These are phyloP conservation scores for Tiliacea aurago DNA, from an alignment of 2,888 invertebrate genomes.

Conservation along the genomic window DNA sequence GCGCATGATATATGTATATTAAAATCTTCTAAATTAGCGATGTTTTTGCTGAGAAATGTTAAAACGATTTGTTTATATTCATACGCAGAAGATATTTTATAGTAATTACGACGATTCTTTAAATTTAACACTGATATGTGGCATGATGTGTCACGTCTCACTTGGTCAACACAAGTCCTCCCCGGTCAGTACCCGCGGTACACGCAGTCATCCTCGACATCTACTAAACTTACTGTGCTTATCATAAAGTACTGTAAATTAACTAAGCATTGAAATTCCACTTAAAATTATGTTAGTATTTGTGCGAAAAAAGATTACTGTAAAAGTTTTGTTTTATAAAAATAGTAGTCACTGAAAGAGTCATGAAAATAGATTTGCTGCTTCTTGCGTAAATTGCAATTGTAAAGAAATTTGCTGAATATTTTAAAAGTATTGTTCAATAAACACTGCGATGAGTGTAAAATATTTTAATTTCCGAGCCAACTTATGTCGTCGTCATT, in stretches of 20 bases:
- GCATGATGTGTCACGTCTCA: conserved; percentile 88
- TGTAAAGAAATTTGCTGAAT: conserved; percentile 48
- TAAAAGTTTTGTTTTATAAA: conserved; percentile 68
- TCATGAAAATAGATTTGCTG: conserved; percentile 70
- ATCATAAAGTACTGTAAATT: conserved; percentile 56
- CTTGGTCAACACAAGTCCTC: conserved; percentile 77
- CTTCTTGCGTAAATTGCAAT: conserved; percentile 49
- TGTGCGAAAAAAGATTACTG: conserved; percentile 65
- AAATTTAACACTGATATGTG: conserved; percentile 87
- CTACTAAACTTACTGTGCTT: conserved; percentile 60
- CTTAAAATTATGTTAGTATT: conserved; percentile 55
- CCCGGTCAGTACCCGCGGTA: conserved; percentile 52
- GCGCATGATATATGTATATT: conserved; percentile 42
- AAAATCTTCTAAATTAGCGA: conserved; percentile 20
- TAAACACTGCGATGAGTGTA: conserved; percentile 17
- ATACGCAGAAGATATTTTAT: conserved; percentile 73
- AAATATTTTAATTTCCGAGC: conserved; percentile 23
- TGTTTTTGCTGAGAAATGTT: conserved; percentile 27
- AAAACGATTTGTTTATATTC: conserved; percentile 48
- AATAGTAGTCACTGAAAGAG: conserved; percentile 69
- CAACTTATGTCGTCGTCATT: conserved; percentile 37
- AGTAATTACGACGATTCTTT: conserved; percentile 74
- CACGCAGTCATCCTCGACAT: conserved; percentile 61
- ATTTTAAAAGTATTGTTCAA: conserved; percentile 28
- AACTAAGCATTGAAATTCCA: conserved; percentile 54